A percentile compares a stretch with the other conserved stretches of the same genome.
phyloP scores from a whole-genome alignment of 2,888 invertebrate species.

The Lepas anatifera region DNA sequence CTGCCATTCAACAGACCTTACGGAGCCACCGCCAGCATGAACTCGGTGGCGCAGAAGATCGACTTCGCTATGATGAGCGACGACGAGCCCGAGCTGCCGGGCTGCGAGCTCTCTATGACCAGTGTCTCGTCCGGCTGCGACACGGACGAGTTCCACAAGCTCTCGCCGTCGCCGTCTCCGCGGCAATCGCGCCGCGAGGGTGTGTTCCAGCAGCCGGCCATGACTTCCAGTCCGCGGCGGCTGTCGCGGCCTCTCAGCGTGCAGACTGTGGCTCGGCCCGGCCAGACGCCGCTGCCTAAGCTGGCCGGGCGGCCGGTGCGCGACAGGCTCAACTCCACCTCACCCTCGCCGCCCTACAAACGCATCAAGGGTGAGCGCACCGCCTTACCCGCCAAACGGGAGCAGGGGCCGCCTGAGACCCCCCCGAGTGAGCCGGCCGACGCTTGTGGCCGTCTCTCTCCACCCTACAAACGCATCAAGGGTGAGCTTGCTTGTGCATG shows the following conservation, averaged over 20 bases:
- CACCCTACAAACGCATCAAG: slow-evolving; percentile 23
- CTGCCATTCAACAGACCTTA: too few species aligned
- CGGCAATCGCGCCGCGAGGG: background rate
- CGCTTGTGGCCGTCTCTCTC: too few species aligned
- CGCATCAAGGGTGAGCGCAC: slow-evolving; percentile 18
- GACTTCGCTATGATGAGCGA: background rate
- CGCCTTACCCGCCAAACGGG: too few species aligned
- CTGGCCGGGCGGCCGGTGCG: background rate
- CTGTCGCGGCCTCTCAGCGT: too few species aligned
- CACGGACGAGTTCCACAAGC: background rate
- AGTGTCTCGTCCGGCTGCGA: slow-evolving; percentile 10
- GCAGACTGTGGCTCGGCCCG: too few species aligned
- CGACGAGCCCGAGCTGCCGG: background rate
- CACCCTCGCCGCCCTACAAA: slow-evolving; percentile 24
- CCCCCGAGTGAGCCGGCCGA: too few species aligned
- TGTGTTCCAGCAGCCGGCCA: background rate
- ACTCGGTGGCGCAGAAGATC: background rate
- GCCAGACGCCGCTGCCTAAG: background rate
- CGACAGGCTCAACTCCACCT: slow-evolving; percentile 5
- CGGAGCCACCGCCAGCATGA: background rate
- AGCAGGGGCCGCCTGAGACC: too few species aligned
- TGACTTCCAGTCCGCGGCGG: slow-evolving; percentile 13
- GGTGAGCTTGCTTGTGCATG: too few species aligned
- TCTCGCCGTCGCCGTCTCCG: background rate
- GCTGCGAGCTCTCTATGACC: background rate